A percentile compares a stretch with the other conserved stretches of the same genome.
Evolutionary conservation across 2,797 vertebrate genomes (phyloP).

Genomic region (Falco concolor): DNA sequence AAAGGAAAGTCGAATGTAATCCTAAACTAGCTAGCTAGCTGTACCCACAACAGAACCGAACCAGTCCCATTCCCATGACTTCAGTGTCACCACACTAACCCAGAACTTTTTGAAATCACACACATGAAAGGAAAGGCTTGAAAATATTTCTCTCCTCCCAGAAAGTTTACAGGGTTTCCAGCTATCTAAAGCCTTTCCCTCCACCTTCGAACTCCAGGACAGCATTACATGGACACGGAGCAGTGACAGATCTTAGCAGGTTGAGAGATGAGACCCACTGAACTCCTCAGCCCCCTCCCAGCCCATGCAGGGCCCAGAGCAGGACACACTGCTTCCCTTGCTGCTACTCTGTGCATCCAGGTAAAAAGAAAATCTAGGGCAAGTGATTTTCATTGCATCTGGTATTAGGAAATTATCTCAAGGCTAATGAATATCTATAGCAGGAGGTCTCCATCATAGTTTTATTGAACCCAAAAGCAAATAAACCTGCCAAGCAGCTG

Average conservation of each 20-base stretch:
- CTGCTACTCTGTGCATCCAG: neutral
- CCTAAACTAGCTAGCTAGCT: neutral
- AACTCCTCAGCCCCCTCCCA: neutral
- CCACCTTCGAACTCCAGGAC: neutral
- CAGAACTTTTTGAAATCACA: neutral
- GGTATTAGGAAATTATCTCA: neutral
- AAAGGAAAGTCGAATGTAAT: neutral
- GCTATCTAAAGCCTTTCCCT: neutral
- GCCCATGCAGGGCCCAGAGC: neutral
- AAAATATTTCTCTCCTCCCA: neutral
- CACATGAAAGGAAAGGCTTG: neutral
- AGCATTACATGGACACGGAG: accelerated
- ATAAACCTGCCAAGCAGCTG: neutral
- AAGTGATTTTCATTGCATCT: neutral
- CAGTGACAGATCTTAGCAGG: neutral
- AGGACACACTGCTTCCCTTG: neutral
- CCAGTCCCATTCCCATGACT: neutral
- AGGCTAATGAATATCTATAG: neutral
- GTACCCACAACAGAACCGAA: neutral
- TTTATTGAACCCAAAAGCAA: neutral
- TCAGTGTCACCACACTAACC: neutral
- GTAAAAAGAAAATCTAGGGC: neutral
- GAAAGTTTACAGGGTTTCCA: neutral
- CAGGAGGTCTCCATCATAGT: neutral
- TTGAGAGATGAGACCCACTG: accelerated